Conservation (phyloP, 2,113 vertebrate species). For the Rallus limicola region DNA sequence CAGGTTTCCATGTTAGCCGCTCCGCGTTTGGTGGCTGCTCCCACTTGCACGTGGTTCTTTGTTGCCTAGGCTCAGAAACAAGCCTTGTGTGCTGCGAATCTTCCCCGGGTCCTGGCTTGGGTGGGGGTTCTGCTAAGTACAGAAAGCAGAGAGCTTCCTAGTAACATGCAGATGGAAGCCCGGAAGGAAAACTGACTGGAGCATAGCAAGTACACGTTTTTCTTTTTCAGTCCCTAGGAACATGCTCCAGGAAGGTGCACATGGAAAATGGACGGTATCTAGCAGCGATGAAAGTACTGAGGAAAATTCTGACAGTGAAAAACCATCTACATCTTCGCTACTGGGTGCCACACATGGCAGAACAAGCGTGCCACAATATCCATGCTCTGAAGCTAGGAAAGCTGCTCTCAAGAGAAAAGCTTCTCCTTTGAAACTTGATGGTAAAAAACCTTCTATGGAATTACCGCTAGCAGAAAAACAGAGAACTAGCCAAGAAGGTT, state of each 20-base stretch:
- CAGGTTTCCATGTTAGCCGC: accelerated
- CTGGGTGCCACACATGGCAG: background rate
- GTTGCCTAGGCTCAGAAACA: background rate
- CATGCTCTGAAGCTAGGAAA: conserved; percentile 85
- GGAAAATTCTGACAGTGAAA: conserved; percentile 70
- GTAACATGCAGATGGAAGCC: background rate
- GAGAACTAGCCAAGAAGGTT: conserved; percentile 78
- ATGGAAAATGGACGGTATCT: conserved; percentile 92
- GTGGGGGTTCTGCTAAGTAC: accelerated
- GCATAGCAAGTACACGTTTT: background rate
- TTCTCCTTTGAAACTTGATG: conserved; percentile 73
- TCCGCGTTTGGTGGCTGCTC: accelerated
- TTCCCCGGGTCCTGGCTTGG: background rate
- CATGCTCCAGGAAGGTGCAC: conserved; percentile 83
- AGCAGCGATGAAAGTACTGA: conserved; percentile 95
- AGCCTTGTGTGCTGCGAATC: accelerated
- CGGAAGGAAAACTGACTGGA: background rate
- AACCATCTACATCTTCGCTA: conserved; percentile 43
- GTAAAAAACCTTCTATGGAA: background rate
- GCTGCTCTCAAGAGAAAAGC: conserved; percentile 76
- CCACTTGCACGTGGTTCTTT: background rate
- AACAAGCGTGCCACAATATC: background rate
- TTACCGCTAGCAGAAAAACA: conserved; percentile 70
- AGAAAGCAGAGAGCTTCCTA: accelerated
- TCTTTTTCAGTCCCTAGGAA: background rate